Conservation (phyloP, 2,797 vertebrate species). For the Macroramphosus scolopax region DNA sequence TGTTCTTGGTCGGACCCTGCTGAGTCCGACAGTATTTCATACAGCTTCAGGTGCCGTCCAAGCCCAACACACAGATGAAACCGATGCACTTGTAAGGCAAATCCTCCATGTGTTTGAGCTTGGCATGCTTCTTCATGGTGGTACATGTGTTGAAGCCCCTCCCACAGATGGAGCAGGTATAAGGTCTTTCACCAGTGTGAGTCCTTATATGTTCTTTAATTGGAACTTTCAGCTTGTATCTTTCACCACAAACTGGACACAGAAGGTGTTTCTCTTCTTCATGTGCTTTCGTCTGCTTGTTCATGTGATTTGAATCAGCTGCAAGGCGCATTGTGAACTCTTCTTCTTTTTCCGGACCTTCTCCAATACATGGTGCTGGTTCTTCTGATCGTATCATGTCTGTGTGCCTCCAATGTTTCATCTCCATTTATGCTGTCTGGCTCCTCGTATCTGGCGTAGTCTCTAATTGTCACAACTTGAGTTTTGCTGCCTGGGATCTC, state of each 20-base stretch:
- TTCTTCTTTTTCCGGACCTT: not conserved
- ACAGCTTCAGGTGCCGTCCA: conserved; percentile 23
- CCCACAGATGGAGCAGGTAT: conserved; percentile 26
- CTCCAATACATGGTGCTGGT: not conserved
- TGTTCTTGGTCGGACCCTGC: too few relatives aligned
- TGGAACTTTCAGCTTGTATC: conserved; percentile 21
- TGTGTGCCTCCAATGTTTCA: not conserved
- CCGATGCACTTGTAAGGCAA: conserved; percentile 11
- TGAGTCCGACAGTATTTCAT: too few relatives aligned
- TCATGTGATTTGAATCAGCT: conserved; percentile 9
- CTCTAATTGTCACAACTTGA: not conserved
- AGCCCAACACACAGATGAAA: conserved; percentile 5
- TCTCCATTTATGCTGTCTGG: not conserved
- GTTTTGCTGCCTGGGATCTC: not conserved
- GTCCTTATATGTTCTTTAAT: conserved; percentile 23
- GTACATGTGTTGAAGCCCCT: conserved; percentile 27
- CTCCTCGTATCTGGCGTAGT: not conserved
- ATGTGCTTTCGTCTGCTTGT: conserved; percentile 16
- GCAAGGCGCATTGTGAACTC: conserved; percentile 3
- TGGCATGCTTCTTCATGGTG: conserved; percentile 2
- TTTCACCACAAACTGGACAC: conserved; percentile 12
- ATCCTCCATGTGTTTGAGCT: conserved; percentile 13
- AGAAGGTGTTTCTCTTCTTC: not conserved
- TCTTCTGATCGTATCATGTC: not conserved
- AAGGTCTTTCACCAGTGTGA: conserved; percentile 34